Evolutionary conservation across 2,888 invertebrate species (phyloP).

Genomic region (Stenichneumon culpator): DNA sequence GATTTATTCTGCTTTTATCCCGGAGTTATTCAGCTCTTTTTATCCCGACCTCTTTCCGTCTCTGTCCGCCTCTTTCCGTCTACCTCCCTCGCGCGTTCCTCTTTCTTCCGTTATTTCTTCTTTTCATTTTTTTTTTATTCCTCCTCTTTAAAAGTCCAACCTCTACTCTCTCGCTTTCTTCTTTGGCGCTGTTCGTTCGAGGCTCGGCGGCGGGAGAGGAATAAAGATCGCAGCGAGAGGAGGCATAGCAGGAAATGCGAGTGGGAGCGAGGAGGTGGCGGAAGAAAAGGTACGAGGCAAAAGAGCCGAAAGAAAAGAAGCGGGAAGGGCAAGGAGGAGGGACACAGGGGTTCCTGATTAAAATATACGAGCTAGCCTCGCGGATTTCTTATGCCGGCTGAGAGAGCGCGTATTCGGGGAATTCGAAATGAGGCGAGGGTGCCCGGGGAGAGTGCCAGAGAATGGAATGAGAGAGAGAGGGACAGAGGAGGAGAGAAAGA

Average conservation of each 20-base stretch:
- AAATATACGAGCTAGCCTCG: conserved; percentile 82
- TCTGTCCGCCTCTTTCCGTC: conserved; percentile 73
- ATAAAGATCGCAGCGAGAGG: conserved; percentile 70
- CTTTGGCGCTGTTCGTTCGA: conserved; percentile 1
- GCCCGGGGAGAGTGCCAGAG: neutral
- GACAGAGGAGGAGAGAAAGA: conserved; percentile 13
- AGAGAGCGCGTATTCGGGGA: conserved; percentile 80
- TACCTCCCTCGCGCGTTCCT: conserved; percentile 23
- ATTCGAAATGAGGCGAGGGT: conserved; percentile 80
- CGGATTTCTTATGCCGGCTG: conserved; percentile 80
- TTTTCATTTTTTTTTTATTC: conserved; percentile 48
- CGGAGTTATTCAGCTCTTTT: conserved; percentile 84
- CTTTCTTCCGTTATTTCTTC: conserved; percentile 29
- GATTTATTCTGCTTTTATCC: conserved; percentile 85
- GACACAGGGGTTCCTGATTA: conserved; percentile 81
- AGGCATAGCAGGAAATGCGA: conserved; percentile 71
- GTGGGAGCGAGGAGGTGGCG: conserved; percentile 43
- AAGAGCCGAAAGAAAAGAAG: conserved; percentile 67
- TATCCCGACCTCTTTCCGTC: conserved; percentile 78
- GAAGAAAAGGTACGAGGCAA: conserved; percentile 68
- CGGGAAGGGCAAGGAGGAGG: conserved; percentile 66
- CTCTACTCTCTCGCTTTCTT: neutral
- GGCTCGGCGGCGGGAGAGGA: conserved; percentile 42
- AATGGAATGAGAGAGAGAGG: conserved; percentile 24
- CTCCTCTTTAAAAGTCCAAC: conserved; percentile 65